These are phyloP conservation scores for Arenaria interpres DNA, from an alignment of 2,113 vertebrate genomes.

Conservation along the genomic window DNA sequence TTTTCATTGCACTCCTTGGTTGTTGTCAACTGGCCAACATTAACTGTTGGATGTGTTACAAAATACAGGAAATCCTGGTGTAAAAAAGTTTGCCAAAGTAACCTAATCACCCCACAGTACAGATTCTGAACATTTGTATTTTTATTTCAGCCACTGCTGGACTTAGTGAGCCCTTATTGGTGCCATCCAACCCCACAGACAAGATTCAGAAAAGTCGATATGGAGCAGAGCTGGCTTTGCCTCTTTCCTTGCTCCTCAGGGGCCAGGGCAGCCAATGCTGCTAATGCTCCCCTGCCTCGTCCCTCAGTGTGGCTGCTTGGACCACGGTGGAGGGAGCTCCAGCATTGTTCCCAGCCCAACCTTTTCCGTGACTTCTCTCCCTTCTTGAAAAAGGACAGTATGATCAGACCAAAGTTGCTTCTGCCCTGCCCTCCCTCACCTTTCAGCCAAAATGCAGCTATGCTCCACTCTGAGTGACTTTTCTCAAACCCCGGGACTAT, in stretches of 20 bases:
- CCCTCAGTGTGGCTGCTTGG: not conserved
- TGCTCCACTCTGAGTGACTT: not conserved
- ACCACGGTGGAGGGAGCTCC: not conserved
- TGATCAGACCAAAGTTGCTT: not conserved
- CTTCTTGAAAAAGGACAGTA: not conserved
- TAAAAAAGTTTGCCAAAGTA: not conserved
- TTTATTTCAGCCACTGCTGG: not conserved
- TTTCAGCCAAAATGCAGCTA: not conserved
- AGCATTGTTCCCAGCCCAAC: not conserved
- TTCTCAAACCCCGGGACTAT: not conserved
- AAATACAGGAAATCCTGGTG: conserved; percentile 10
- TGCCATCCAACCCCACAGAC: not conserved
- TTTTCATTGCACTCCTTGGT: not conserved
- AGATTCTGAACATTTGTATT: not conserved
- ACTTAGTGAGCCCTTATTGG: not conserved
- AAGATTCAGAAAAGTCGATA: not conserved
- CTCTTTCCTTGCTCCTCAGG: not conserved
- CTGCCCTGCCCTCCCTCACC: not conserved
- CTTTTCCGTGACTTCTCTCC: not conserved
- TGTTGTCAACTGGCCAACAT: not conserved
- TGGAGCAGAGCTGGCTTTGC: not conserved
- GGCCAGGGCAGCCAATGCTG: not conserved
- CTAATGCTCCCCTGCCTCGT: rapidly evolving
- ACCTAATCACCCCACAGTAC: not conserved
- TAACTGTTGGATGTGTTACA: not conserved